Evolutionary conservation across 1,140 invertebrate species (phyloP), one percentile per base, ranked within the genome.

Genomic region (Heliconius hewitsoni): DNA sequence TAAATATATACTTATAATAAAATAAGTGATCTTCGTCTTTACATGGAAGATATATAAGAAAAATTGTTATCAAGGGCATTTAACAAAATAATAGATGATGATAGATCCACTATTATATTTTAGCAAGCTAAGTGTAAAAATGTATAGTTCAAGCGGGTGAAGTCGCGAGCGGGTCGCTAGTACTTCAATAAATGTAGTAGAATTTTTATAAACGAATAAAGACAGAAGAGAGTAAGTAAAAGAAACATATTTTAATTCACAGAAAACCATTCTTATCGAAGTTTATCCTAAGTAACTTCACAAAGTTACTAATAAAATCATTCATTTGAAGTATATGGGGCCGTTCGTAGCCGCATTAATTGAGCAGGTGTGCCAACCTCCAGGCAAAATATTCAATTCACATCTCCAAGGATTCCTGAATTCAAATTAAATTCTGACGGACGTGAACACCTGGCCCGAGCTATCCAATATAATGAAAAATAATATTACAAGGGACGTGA

Each of bases 391-490:
- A 72, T 72, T 72, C 71, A 72, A 72, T 72, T 72, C 71, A 72
- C 71, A 72, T 72, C 71, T 37, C n/a, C 19, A 39, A 72, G 71
- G 37, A 72, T 72, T n/a, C 71, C 71, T 72, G 71, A 42, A 72
- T 72, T 72, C 34, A 72, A 72, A 72, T 72, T 72, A 72, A 72
- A 72, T 72, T 72, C 71, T 72, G 71, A 72, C 37, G 71, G 71
- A 72, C 30, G 34, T 8, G 71, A 71, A 39, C 71, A 72, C 71
- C 71, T 72, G 71, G 60, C 27, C n/a, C n/a, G 60, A 3, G 23
- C 60, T 66, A 30, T 30, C 60, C 4, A 16, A 66, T 30, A 27
- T 66, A 27, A 66, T 66, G 27, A 30, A 66, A 66, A 66, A 66
- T 66, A 66, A 13, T 66, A 30, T n/a, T 19, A 52, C 55, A 57